phyloP scores from a whole-genome alignment of 2,113 vertebrate species.

The Perognathus longimembris region DNA sequence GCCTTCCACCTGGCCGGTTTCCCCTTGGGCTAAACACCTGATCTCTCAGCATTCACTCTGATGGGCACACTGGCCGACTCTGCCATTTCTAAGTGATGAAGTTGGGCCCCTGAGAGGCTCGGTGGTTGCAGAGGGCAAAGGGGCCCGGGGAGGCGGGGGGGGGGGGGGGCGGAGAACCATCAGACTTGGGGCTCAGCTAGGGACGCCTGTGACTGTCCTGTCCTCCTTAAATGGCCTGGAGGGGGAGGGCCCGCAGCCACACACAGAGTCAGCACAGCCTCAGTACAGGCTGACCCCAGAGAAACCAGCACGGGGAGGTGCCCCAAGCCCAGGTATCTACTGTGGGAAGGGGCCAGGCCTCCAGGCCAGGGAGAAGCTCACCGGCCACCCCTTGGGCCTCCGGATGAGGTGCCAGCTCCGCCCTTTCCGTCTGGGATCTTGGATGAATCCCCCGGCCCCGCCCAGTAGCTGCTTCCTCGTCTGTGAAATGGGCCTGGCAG shows the following conservation, averaged over 20 bases:
- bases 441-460: too few relatives aligned
- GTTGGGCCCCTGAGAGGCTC: background rate
- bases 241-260: too few relatives aligned
- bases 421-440: background rate
- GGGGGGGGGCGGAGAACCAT: too few relatives aligned
- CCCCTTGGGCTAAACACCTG: background rate
- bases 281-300: fast-evolving
- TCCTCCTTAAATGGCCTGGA: background rate
- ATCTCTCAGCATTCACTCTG: fast-evolving
- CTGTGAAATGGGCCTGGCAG: background rate
- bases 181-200: background rate
- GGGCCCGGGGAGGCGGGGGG: too few relatives aligned
- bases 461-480: fast-evolving
- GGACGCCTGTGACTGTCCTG: background rate
- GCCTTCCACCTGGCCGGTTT: background rate
- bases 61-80: background rate
- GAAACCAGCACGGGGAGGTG: background rate
- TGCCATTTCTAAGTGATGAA: background rate
- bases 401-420: background rate
- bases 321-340: too few relatives aligned
- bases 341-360: too few relatives aligned
- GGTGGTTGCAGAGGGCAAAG: too few relatives aligned
- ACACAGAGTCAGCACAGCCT: too few relatives aligned
- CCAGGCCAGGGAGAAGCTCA: too few relatives aligned
- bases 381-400: background rate